phyloP scores from a whole-genome alignment of 92 coral and sea anemone genomes.

The Plumapathes pennacea region DNA sequence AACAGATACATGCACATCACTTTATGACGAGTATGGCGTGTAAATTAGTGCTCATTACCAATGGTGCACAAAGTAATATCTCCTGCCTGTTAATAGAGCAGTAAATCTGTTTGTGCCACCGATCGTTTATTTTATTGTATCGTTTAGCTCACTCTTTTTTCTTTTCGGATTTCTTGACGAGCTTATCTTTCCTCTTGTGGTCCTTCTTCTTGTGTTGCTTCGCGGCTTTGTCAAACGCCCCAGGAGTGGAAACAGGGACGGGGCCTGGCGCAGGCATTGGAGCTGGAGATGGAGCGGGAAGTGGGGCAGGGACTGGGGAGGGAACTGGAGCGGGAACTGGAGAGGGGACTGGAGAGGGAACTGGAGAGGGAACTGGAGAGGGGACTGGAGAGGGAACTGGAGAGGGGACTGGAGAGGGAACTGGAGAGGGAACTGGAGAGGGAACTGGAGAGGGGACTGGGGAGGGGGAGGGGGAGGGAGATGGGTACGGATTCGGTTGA shows the following conservation, averaged over 20 bases:
- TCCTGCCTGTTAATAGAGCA: no score
- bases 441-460: slow-evolving; percentile 9
- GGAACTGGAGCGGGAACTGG: slow-evolving; percentile 10
- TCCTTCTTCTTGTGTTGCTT: neutral
- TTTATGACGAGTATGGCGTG: no score
- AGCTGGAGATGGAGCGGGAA: neutral
- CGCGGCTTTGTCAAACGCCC: neutral
- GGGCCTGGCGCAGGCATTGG: slow-evolving; percentile 4
- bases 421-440: slow-evolving; percentile 3
- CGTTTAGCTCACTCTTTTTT: neutral
- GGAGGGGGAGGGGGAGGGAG: slow-evolving; percentile 3
- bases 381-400: slow-evolving; percentile 6
- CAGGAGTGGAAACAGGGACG: slow-evolving; percentile 2
- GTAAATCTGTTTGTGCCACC: no score
- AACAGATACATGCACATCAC: no score
- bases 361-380: slow-evolving; percentile 12
- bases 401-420: neutral
- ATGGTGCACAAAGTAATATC: no score
- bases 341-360: slow-evolving; percentile 3
- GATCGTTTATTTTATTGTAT: no score
- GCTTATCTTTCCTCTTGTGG: neutral
- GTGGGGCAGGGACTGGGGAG: slow-evolving; percentile 1
- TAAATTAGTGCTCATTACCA: no score
- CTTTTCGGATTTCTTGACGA: neutral
- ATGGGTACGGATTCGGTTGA: neutral